phyloP scores from a whole-genome alignment of 2,113 vertebrate genomes.

The Periophthalmodon schlosseri region DNA sequence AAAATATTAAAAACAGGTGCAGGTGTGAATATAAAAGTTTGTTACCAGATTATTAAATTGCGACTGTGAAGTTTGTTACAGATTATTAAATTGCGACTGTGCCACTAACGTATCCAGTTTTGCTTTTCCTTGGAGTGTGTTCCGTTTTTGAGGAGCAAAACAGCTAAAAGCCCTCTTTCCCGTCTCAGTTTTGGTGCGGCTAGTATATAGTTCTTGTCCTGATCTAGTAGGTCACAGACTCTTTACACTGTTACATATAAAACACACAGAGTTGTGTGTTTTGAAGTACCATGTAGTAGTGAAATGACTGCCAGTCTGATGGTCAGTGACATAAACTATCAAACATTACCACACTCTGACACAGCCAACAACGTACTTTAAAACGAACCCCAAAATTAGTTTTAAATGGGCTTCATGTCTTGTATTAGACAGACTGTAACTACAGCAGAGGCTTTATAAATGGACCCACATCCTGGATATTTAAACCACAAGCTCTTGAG shows the following conservation, averaged over 20 bases:
- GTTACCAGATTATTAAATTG: too few relatives aligned
- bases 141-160: too few relatives aligned
- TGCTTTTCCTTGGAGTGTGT: too few relatives aligned
- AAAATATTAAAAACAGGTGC: too few relatives aligned
- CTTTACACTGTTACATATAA: neutral
- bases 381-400: constrained; percentile 49
- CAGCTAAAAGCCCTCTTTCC: too few relatives aligned
- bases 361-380: constrained; percentile 3
- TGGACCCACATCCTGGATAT: constrained; percentile 52
- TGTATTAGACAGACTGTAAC: constrained; percentile 50
- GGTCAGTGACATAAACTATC: constrained; percentile 36
- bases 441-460: constrained; percentile 53
- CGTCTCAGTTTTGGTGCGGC: too few relatives aligned
- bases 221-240: neutral
- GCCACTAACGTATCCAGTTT: too few relatives aligned
- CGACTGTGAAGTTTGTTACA: too few relatives aligned
- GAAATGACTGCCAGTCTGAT: constrained; percentile 40
- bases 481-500: constrained; percentile 47
- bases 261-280: constrained; percentile 27
- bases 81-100: too few relatives aligned
- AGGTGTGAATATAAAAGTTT: too few relatives aligned
- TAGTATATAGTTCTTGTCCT: constrained; percentile 7
- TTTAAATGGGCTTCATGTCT: constrained; percentile 48
- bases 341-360: constrained; percentile 25
- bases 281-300: constrained; percentile 35